Base-by-base conservation (phyloP, 2,113 vertebrate genomes). In the Tonatia bakeri region DNA sequence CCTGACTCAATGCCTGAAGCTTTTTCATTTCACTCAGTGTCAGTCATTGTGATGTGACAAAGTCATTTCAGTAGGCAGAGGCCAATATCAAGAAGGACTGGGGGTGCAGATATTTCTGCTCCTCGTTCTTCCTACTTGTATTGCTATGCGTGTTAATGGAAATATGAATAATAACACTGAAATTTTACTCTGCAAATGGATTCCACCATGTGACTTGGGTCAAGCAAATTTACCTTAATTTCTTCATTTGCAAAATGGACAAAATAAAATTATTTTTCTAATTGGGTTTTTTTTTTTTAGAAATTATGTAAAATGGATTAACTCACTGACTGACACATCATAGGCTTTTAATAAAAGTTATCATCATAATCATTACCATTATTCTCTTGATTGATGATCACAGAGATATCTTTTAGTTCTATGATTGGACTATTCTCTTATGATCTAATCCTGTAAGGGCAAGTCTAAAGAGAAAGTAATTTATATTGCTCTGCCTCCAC, bases 261-360 rank as follows among this genome's bases (percentile, higher is more conserved):
- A 40, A 45, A 64, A 65, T 38, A 87, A 40, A 64, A 28, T 47
- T 33, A 87, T 94, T 17, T 90, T 65, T 8, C 15, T 77, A 50
- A 76, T 28, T 61, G 50, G 7, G 36, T 40, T 82, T 87, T 59
- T n/a, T 4, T 40, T 50, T 50, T 43, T 50, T 50, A 77, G 56
- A 28, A 87, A 81, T 54, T 77, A 38, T 26, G 7, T 89, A 81
- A 84, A 54, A 45, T 52, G 4, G n/a, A 67, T 73, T 77, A 59
- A 80, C 13, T 89, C 83, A 75, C 31, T 89, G 19, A 45, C 15
- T 38, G 47, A 15, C 67, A 89, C 5, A n/a, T 61, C n/a, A 28
- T 36, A 61, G 92, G 28, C 5, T 84, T 95, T 87, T n/a, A 84
- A 28, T 96, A 82, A 76, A 94, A 94, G 16, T 28, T 91, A 61